phyloP scores from a whole-genome alignment of 30 jellyfish, hydroid and myxozoan species.

The Haliclystus octoradiatus region DNA sequence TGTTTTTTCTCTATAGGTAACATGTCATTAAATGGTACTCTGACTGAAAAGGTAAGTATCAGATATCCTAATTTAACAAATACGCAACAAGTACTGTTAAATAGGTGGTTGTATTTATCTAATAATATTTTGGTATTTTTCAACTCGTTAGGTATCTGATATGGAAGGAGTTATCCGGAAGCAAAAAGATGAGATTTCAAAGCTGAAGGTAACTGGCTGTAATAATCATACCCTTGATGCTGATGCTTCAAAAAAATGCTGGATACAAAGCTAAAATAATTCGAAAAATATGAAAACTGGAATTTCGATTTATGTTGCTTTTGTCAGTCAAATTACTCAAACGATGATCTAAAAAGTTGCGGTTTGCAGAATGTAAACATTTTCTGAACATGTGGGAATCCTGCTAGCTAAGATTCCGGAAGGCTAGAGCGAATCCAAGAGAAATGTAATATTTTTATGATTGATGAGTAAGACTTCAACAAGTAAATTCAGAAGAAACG shows the following conservation, averaged over 20 bases:
- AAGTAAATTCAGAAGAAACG: too few species aligned
- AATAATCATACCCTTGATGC: background rate
- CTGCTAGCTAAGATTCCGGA: background rate
- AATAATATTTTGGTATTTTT: background rate
- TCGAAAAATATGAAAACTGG: too few species aligned
- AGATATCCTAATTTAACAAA: background rate
- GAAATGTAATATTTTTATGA: background rate
- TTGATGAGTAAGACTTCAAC: too few species aligned
- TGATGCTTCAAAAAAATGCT: background rate
- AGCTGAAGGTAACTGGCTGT: conserved; percentile 32
- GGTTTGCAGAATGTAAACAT: too few species aligned
- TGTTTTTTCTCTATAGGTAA: too few species aligned
- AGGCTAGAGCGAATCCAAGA: too few species aligned
- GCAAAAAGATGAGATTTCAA: conserved; percentile 42
- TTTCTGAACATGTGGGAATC: background rate
- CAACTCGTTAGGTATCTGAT: conserved; percentile 11
- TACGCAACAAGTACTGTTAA: background rate
- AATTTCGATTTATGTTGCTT: too few species aligned
- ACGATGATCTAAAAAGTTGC: too few species aligned
- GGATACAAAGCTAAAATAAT: too few species aligned
- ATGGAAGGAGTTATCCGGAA: conserved; percentile 11
- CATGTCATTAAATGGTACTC: background rate
- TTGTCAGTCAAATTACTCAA: too few species aligned
- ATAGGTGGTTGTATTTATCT: background rate
- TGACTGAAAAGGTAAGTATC: background rate